Evolutionary conservation across 1,140 invertebrate species (phyloP).

Genomic region (Drosophila arawakana): DNA sequence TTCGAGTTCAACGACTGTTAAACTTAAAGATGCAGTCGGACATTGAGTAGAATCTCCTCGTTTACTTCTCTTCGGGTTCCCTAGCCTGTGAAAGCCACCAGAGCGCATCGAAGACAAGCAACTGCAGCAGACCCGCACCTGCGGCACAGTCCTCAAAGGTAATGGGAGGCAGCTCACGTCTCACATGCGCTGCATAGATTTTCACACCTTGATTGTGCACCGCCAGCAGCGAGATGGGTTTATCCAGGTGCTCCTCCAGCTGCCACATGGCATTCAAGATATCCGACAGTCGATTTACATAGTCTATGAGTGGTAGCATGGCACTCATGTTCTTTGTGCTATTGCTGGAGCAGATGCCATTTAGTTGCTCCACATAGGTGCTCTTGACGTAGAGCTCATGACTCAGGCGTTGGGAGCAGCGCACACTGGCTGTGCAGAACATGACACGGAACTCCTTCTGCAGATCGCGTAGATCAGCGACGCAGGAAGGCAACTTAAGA

Average conservation of each 20-base stretch:
- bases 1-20: not conserved
- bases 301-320: slow-evolving; percentile 14
- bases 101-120: slow-evolving; percentile 38
- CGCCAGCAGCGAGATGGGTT: slow-evolving; percentile 21
- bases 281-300: slow-evolving; percentile 22
- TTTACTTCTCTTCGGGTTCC: slow-evolving; percentile 15
- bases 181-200: slow-evolving; percentile 18
- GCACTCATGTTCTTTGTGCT: slow-evolving; percentile 30
- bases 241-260: slow-evolving; percentile 25
- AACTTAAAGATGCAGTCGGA: not conserved
- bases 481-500: slow-evolving; percentile 1
- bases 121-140: slow-evolving; percentile 31
- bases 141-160: slow-evolving; percentile 39
- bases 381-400: not conserved
- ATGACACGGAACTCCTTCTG: slow-evolving; percentile 23
- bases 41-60: not conserved
- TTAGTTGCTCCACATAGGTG: slow-evolving; percentile 30
- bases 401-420: slow-evolving; percentile 11
- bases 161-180: slow-evolving; percentile 30
- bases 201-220: slow-evolving; percentile 20
- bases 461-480: slow-evolving; percentile 24
- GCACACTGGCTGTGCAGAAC: slow-evolving; percentile 33
- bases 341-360: slow-evolving; percentile 20
- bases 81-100: slow-evolving; percentile 8
- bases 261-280: slow-evolving; percentile 31